A percentile compares a stretch with the other conserved stretches of the same genome.
Evolutionary conservation across 92 coral and sea anemone species (phyloP).

Genomic region (Isaurus tuberculatus): DNA sequence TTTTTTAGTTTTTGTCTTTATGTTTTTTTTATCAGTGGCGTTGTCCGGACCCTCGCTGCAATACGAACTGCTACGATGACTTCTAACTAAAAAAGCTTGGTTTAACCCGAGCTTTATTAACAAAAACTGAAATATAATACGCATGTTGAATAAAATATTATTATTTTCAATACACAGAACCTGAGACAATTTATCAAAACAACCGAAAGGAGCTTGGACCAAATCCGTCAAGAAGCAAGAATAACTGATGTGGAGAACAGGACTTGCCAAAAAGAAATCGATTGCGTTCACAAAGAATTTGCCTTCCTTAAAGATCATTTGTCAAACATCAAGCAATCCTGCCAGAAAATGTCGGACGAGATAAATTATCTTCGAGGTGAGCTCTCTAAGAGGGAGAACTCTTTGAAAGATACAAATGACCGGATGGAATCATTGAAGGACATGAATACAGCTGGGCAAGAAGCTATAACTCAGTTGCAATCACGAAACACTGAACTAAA

Average conservation of each 20-base stretch:
- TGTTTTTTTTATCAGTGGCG: too few relatives aligned
- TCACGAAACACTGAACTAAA: conserved; percentile 71
- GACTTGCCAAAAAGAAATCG: conserved; percentile 78
- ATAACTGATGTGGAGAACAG: conserved; percentile 72
- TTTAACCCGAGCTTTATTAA: too few relatives aligned
- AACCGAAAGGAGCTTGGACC: conserved; percentile 76
- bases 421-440: conserved; percentile 61
- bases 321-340: conserved; percentile 64
- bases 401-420: conserved; percentile 62
- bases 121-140: too few relatives aligned
- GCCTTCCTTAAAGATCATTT: conserved; percentile 73
- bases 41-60: too few relatives aligned
- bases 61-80: too few relatives aligned
- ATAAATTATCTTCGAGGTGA: conserved; percentile 70
- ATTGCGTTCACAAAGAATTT: conserved; percentile 80
- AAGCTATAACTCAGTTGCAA: conserved; percentile 68
- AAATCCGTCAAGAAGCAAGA: conserved; percentile 72
- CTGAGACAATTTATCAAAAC: conserved; percentile 71
- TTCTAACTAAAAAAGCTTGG: too few relatives aligned
- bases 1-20: too few relatives aligned
- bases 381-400: conserved; percentile 57
- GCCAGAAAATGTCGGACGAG: conserved; percentile 73
- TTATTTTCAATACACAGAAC: neutral
- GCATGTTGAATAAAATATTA: too few relatives aligned
- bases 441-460: conserved; percentile 70